Evolutionary conservation across 2,113 vertebrate genomes (phyloP), one percentile per base, ranked within the genome.

Genomic region (Psittacula cyanocephala): DNA sequence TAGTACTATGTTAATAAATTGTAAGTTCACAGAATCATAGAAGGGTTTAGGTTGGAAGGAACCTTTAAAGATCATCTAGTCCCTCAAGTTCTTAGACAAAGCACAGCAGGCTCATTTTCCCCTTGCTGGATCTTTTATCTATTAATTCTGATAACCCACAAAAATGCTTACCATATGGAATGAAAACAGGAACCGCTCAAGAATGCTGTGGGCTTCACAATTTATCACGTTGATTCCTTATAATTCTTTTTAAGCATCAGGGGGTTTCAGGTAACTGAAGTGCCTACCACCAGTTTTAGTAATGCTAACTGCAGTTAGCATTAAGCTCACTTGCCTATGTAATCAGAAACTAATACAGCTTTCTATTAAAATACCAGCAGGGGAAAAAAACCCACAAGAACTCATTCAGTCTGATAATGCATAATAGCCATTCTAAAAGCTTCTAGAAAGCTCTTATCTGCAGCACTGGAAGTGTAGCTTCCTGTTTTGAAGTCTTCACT

Each of bases 361-460:
- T 49, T 16, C 65, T 50, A 59, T 6, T 64, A 64, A 37, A 86
- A 50, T 1, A 6, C 0, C 1, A 5, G 29, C 16, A 12, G 2
- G 7, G 52, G 19, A 35, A 28, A 46, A 7, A 29, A 37, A 8
- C 18, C 69, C 31, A 28, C 17, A 33, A 70, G 24, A 55, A 64
- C 29, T 64, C 20, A 24, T 28, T 55, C 46, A 44, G 13, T 7
- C 35, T 76, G 33, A 7, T 39, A 88, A 77, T 60, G 29, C 41
- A 23, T 17, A 74, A 62, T 1, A 68, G 35, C 8, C 2, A 1
- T 39, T 76, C 35, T 20, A 29, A 5, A 64, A 37, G 52, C 79
- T 86, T 83, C 88, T 69, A 80, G 68, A 88, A 88, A 93, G 31
- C 39, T 88, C 39, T 28, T 50, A 44, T 69, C 75, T 76, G 22